Conservation (phyloP, 1,140 invertebrate genomes). For the Aphelinus atriplicis region DNA sequence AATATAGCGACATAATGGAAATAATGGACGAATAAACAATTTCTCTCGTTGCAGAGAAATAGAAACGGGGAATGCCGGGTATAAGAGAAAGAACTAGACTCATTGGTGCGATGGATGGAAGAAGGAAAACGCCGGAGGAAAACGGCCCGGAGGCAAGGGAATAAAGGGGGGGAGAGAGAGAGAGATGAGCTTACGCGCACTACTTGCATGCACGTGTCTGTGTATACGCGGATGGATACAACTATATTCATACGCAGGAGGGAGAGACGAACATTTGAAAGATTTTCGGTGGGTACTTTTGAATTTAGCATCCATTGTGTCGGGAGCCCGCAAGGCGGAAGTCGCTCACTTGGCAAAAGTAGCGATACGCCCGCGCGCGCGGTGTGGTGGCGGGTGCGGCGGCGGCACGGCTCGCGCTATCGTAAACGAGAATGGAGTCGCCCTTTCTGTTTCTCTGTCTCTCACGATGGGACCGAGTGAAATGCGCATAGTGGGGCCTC, state of each 20-base stretch:
- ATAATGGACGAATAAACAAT: conserved; percentile 19
- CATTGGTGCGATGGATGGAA: background rate
- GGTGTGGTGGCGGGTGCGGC: background rate
- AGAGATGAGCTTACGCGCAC: background rate
- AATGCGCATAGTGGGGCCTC: background rate
- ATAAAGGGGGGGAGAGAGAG: conserved; percentile 24
- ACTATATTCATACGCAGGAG: background rate
- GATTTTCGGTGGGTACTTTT: conserved; percentile 53
- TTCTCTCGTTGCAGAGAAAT: background rate
- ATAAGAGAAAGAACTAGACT: conserved; percentile 5
- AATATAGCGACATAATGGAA: background rate
- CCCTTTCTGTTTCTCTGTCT: background rate
- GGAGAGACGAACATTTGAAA: conserved; percentile 30
- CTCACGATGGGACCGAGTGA: background rate
- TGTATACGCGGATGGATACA: background rate
- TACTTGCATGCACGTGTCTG: conserved; percentile 8
- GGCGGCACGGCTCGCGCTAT: conserved; percentile 6
- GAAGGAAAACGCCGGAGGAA: conserved; percentile 11
- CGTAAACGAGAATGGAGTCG: conserved; percentile 39
- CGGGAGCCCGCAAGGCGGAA: conserved; percentile 53
- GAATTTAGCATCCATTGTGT: conserved; percentile 63
- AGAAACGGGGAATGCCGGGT: background rate
- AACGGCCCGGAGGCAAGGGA: conserved; percentile 19
- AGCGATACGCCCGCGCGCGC: conserved; percentile 53
- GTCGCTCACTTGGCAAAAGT: conserved; percentile 62